phyloP scores from a whole-genome alignment of 2,797 vertebrate species.

The Moxostoma hubbsi region DNA sequence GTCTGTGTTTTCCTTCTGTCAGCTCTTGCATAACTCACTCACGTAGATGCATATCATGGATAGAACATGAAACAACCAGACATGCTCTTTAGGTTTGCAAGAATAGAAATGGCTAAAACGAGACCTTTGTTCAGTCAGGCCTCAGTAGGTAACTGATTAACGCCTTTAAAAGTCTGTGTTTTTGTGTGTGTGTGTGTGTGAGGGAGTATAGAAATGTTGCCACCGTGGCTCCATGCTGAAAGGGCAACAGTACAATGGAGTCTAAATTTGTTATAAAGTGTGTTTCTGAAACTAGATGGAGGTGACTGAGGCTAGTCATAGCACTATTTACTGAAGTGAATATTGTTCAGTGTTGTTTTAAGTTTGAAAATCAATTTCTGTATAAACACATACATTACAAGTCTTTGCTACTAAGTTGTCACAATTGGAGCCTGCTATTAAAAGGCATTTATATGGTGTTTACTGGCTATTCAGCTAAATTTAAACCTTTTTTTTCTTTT shows the following conservation, averaged over 20 bases:
- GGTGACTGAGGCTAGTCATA: too few species aligned
- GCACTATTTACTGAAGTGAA: too few species aligned
- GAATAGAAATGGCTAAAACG: not conserved
- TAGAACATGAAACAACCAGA: not conserved
- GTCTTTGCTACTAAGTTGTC: too few species aligned
- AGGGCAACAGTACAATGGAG: slow-evolving; percentile 24
- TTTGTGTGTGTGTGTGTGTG: slow-evolving; percentile 1
- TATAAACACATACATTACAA: too few species aligned
- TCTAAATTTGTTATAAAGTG: slow-evolving; percentile 1
- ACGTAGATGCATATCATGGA: slow-evolving; percentile 9
- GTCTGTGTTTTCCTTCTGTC: slow-evolving; percentile 17
- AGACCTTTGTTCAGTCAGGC: slow-evolving; percentile 37
- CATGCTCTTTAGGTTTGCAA: not conserved
- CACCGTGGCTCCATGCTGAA: slow-evolving; percentile 16
- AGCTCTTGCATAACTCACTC: slow-evolving; percentile 14
- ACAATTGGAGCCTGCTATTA: too few species aligned
- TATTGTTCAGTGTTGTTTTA: too few species aligned
- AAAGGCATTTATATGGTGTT: too few species aligned
- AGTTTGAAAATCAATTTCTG: too few species aligned
- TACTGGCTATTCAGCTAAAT: too few species aligned
- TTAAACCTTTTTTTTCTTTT: too few species aligned
- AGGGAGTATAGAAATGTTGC: slow-evolving; percentile 8
- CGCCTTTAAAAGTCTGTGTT: not conserved
- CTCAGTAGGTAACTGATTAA: slow-evolving; percentile 32
- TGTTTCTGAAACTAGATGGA: too few species aligned